Evolutionary conservation across 2,797 vertebrate species (phyloP).

Genomic region (Sparus aurata): DNA sequence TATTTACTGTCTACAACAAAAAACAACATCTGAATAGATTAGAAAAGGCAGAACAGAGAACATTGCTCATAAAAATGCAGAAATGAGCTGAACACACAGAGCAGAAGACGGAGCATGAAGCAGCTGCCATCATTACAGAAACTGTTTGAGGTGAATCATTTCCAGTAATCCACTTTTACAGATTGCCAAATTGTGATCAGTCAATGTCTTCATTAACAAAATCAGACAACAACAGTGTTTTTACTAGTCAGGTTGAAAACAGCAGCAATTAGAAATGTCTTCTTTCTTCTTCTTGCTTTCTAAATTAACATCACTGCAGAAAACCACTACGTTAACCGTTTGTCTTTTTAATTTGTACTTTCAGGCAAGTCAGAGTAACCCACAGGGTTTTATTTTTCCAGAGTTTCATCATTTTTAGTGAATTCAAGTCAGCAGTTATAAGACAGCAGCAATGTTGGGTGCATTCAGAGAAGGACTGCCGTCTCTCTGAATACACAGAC

Average conservation of each 20-base stretch:
- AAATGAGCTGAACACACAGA: not conserved
- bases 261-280: not conserved
- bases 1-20: conserved; percentile 20
- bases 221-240: not conserved
- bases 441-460: conserved; percentile 11
- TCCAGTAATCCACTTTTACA: conserved; percentile 13
- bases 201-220: not conserved
- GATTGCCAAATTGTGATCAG: conserved; percentile 26
- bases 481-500: conserved; percentile 24
- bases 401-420: conserved; percentile 26
- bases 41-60: not conserved
- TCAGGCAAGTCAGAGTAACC: not conserved
- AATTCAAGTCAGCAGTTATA: conserved; percentile 39
- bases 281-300: not conserved
- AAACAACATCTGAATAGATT: conserved; percentile 27
- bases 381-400: conserved; percentile 14
- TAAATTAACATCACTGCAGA: conserved; percentile 8
- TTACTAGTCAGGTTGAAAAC: conserved; percentile 5
- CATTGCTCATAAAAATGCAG: conserved; percentile 20
- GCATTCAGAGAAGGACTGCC: conserved; percentile 29
- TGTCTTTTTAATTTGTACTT: not conserved
- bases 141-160: conserved; percentile 12
- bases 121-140: conserved; percentile 13
- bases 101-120: not conserved
- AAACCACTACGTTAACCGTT: conserved; percentile 13